These are phyloP conservation scores for Fulica atra DNA, from an alignment of 2,113 vertebrate species.

Conservation along the genomic window DNA sequence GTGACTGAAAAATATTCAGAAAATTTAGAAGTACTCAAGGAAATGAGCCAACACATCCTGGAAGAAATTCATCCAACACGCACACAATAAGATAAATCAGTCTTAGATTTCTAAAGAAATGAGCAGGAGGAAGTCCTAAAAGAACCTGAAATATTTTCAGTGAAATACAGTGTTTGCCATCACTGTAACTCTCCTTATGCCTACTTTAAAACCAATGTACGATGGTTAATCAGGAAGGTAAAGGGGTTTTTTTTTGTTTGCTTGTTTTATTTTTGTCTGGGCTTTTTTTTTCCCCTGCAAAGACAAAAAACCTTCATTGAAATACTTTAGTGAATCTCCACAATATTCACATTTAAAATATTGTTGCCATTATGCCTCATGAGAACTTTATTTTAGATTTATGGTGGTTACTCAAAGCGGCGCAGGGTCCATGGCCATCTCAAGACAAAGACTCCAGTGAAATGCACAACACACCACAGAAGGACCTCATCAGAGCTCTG, in stretches of 20 bases:
- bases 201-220: not conserved
- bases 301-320: not conserved
- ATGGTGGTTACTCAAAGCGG: not conserved
- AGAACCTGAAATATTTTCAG: slow-evolving; percentile 22
- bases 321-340: not conserved
- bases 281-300: not conserved
- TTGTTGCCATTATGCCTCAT: not conserved
- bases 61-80: slow-evolving; percentile 60
- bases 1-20: slow-evolving; percentile 63
- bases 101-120: slow-evolving; percentile 25
- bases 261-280: too few relatives aligned
- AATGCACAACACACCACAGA: not conserved
- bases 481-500: not conserved
- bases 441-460: not conserved
- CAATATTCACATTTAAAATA: not conserved
- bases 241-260: not conserved
- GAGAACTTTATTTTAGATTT: not conserved
- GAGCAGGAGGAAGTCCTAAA: slow-evolving; percentile 17
- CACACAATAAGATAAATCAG: slow-evolving; percentile 53
- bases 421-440: not conserved
- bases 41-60: slow-evolving; percentile 79
- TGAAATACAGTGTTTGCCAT: slow-evolving; percentile 1
- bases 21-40: slow-evolving; percentile 71
- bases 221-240: not conserved
- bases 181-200: not conserved